phyloP scores from a whole-genome alignment of 2,113 vertebrate genomes.

The Balaeniceps rex region DNA sequence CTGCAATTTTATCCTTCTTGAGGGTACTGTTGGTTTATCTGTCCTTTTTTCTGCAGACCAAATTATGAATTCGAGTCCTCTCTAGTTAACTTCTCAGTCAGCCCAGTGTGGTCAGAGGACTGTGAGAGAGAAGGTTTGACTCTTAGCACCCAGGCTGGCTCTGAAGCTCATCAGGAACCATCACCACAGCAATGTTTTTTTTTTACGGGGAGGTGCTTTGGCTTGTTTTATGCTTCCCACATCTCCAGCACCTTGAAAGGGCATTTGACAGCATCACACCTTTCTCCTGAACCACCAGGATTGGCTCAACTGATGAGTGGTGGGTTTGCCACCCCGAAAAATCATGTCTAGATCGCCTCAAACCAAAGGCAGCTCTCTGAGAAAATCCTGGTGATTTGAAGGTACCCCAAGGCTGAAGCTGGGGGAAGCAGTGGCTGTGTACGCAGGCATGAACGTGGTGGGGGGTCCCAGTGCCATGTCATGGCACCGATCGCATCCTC shows the following conservation, averaged over 20 bases:
- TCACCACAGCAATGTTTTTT: neutral
- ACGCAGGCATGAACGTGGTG: accelerated
- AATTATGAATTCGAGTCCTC: neutral
- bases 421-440: neutral
- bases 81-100: neutral
- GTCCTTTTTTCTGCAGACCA: neutral
- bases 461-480: neutral
- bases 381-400: neutral
- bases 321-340: neutral
- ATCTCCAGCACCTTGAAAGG: neutral
- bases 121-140: neutral
- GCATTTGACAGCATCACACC: neutral
- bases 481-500: accelerated
- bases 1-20: neutral
- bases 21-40: neutral
- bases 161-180: neutral
- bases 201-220: neutral
- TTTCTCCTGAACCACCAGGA: neutral
- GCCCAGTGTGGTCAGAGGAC: neutral
- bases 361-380: neutral
- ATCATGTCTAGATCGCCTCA: neutral
- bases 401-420: neutral
- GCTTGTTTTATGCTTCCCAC: neutral
- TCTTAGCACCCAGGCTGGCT: neutral
- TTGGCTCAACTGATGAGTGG: neutral